Percentiles rank a stretch among this genome's conserved stretches.
Conservation (phyloP, 1,140 invertebrate species). For the Scaptodrosophila lebanonensis region DNA sequence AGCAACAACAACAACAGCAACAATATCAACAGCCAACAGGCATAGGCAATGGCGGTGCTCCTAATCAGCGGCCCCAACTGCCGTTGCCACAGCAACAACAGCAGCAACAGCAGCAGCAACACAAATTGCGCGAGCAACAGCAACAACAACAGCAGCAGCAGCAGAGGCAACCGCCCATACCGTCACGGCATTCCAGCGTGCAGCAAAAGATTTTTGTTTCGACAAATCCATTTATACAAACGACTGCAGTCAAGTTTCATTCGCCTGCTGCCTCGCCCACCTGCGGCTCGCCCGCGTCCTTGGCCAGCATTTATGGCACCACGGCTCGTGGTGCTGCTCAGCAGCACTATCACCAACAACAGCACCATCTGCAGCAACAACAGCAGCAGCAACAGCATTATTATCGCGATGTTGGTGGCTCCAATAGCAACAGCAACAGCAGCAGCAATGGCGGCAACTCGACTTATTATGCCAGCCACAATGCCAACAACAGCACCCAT, state of each 20-base stretch:
- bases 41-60: slow-evolving; percentile 39
- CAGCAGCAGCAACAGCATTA: slow-evolving; percentile 41
- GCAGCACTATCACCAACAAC: slow-evolving; percentile 44
- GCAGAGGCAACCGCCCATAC: slow-evolving; percentile 64
- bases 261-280: slow-evolving; percentile 70
- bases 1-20: slow-evolving; percentile 55
- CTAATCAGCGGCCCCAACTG: slow-evolving; percentile 61
- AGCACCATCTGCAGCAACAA: slow-evolving; percentile 36
- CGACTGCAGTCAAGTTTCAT: slow-evolving; percentile 71
- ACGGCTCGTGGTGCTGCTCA: slow-evolving; percentile 42
- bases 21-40: slow-evolving; percentile 70
- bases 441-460: slow-evolving; percentile 53
- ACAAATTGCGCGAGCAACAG: slow-evolving; percentile 23
- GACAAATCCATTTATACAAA: slow-evolving; percentile 77
- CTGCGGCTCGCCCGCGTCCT: slow-evolving; percentile 51
- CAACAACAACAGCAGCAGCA: slow-evolving; percentile 53
- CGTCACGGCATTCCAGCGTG: slow-evolving; percentile 70
- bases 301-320: slow-evolving; percentile 64
- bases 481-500: slow-evolving; percentile 42
- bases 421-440: slow-evolving; percentile 1
- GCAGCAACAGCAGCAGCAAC: slow-evolving; percentile 34
- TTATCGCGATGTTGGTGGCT: slow-evolving; percentile 52
- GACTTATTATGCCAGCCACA: slow-evolving; percentile 45
- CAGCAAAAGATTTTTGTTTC: slow-evolving; percentile 77
- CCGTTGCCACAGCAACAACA: slow-evolving; percentile 62